A percentile compares a stretch with the other conserved stretches of the same genome.
Conservation (phyloP, 1,140 invertebrate genomes). For the Drosophila lowei region DNA sequence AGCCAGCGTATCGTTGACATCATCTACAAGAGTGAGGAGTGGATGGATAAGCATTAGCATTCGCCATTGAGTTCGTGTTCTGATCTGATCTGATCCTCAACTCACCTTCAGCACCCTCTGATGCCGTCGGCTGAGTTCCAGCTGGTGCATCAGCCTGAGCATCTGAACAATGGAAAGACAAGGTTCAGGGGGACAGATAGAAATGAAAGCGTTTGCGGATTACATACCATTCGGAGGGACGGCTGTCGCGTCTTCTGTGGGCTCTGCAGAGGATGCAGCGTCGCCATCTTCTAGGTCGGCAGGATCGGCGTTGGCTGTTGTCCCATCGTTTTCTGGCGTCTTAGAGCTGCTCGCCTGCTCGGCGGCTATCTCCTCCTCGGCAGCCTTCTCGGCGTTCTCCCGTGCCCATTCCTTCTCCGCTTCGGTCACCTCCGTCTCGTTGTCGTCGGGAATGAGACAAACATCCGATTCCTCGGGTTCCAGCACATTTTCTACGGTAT, state of each 20-base stretch:
- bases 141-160: constrained; percentile 62
- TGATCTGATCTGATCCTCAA: constrained; percentile 2
- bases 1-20: constrained; percentile 3
- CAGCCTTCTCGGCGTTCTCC: constrained; percentile 84
- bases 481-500: constrained; percentile 76
- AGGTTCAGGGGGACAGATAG: constrained; percentile 10
- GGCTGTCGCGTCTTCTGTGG: constrained; percentile 15
- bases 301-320: constrained; percentile 5
- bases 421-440: constrained; percentile 86
- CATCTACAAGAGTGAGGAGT: constrained; percentile 4
- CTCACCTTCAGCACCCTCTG: constrained; percentile 67
- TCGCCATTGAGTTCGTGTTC: no score
- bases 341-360: constrained; percentile 52
- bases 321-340: constrained; percentile 27
- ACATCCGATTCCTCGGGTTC: constrained; percentile 80
- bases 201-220: neutral
- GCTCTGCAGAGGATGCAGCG: constrained; percentile 1
- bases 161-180: constrained; percentile 51
- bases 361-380: constrained; percentile 63
- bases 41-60: neutral
- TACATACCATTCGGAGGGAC: constrained; percentile 50
- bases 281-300: constrained; percentile 26
- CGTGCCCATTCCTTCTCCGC: constrained; percentile 86
- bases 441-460: constrained; percentile 82
- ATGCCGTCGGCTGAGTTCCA: constrained; percentile 53